Evolutionary conservation across 2,797 vertebrate species (phyloP).

Genomic region (Percopsis omiscomaycus): DNA sequence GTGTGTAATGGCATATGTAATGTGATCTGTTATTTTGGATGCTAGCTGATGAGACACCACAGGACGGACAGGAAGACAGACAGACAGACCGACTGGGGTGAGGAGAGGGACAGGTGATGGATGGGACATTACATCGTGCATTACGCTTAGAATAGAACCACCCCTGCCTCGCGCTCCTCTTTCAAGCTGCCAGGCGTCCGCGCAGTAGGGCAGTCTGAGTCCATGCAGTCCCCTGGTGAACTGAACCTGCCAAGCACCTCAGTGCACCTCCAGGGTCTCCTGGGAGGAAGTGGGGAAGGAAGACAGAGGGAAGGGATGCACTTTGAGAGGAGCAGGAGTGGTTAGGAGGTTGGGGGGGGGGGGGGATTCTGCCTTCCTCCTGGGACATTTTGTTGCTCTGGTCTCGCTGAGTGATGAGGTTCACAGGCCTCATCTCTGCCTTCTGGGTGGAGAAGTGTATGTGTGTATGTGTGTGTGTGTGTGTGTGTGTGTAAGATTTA

Average conservation of each 20-base stretch:
- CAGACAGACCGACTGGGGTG: conserved; percentile 15
- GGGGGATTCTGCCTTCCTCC: conserved; percentile 24
- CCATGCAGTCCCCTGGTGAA: conserved; percentile 22
- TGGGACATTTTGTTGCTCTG: conserved; percentile 54
- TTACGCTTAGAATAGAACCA: conserved; percentile 24
- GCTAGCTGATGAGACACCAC: conserved; percentile 47
- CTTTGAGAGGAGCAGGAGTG: conserved; percentile 51
- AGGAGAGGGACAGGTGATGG: conserved; percentile 34
- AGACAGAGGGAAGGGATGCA: conserved; percentile 60
- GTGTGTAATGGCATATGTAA: conserved; percentile 48
- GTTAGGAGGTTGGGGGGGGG: conserved; percentile 38
- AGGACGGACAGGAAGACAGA: conserved; percentile 39
- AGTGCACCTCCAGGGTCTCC: conserved; percentile 43
- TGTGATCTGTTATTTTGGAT: conserved; percentile 55
- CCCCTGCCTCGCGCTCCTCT: conserved; percentile 5
- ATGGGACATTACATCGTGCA: conserved; percentile 35
- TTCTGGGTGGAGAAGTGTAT: conserved; percentile 44
- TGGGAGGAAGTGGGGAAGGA: conserved; percentile 52
- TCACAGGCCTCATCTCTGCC: conserved; percentile 57
- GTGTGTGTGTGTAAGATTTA: conserved; percentile 63
- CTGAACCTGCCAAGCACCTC: conserved; percentile 36
- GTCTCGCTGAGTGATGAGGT: conserved; percentile 66
- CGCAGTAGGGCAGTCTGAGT: conserved; percentile 13
- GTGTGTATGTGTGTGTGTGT: conserved; percentile 23
- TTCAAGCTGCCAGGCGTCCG: conserved; percentile 46